Evolutionary conservation across 1,140 invertebrate species (phyloP).

Genomic region (Papilio aristodemus): DNA sequence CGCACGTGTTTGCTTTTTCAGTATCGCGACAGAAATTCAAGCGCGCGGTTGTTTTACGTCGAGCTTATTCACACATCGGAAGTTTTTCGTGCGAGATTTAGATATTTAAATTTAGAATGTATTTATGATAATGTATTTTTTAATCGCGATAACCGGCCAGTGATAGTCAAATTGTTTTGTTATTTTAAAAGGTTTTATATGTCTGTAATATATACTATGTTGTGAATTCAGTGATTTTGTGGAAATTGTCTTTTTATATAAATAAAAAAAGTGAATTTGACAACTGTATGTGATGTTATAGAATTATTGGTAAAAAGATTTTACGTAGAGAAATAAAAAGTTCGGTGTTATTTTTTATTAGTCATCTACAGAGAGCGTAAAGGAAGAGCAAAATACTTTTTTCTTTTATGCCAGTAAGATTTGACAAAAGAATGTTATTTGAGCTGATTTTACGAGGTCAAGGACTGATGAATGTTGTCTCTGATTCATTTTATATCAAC

Average conservation of each 20-base stretch:
- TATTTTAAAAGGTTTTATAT: constrained; percentile 39
- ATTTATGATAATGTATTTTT: constrained; percentile 44
- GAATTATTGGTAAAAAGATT: not conserved
- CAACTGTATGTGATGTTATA: not conserved
- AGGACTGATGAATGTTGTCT: not conserved
- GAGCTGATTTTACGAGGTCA: constrained; percentile 8
- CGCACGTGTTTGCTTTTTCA: constrained; percentile 69
- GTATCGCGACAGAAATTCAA: constrained; percentile 57
- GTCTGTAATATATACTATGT: not conserved
- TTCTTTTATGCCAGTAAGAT: not conserved
- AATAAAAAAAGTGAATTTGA: not conserved
- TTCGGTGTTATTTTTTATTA: not conserved
- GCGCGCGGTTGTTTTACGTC: constrained; percentile 45
- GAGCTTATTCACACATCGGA: constrained; percentile 43
- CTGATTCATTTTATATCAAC: not conserved
- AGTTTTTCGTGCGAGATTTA: constrained; percentile 48
- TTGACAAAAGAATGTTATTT: constrained; percentile 10
- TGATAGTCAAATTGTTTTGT: constrained; percentile 38
- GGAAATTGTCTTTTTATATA: not conserved
- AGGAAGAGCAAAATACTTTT: not conserved
- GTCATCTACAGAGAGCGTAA: not conserved
- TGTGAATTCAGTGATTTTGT: constrained; percentile 32
- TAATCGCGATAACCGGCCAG: constrained; percentile 41
- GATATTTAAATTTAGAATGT: constrained; percentile 52
- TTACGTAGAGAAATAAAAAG: not conserved